Base-by-base conservation (phyloP, 2,113 vertebrate species). In the Passer montanus region DNA sequence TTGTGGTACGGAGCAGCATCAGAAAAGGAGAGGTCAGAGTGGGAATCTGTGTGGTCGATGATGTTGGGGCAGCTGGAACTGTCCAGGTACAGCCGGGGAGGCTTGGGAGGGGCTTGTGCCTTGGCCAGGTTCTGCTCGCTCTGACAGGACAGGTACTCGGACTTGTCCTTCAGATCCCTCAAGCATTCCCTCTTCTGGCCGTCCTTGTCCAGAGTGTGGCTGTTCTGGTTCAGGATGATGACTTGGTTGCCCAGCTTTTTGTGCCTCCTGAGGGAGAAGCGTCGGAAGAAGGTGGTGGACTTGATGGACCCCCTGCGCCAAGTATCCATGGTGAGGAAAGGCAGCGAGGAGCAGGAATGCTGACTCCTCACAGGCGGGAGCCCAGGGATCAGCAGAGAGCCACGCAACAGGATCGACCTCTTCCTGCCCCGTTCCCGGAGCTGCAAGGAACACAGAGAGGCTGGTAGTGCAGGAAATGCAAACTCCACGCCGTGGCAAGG, bases 71-170 rank as follows among this genome's bases (percentile, higher is more conserved):
- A 98, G 92, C 98, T 98, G 66, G 94, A 96, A 79, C 98, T 98
- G 53, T 98, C 98, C 91, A 98, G 92, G 97, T 99, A 99, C 47
- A 99, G 97, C 24, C 99, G 99, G 2, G 99, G 99, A 19, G 99
- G 99, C 82, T 99, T 99, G 47, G 99, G 99, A 16, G 99, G 99
- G 0, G 99, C 98, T n/a, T 98, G 94, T 92, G 94, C 98, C 96
- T 93, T 96, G 82, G 96, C 96, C 19, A 99, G 95, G 90, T 99
- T 98, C 94, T 98, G 98, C 94, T 98, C 98, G 2, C 98, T 99
- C 95, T 98, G 98, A 43, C 91, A 97, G 1, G 97, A 95, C 87
- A 97, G 87, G 85, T 97, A 95, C 26, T 96, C 95, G 6, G 96
- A 94, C 77, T 97, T 97, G 77, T 96, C 94, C 92, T 97, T 97